Base-by-base conservation (phyloP, 2,888 invertebrate species). In the Euzophera pinguis region DNA sequence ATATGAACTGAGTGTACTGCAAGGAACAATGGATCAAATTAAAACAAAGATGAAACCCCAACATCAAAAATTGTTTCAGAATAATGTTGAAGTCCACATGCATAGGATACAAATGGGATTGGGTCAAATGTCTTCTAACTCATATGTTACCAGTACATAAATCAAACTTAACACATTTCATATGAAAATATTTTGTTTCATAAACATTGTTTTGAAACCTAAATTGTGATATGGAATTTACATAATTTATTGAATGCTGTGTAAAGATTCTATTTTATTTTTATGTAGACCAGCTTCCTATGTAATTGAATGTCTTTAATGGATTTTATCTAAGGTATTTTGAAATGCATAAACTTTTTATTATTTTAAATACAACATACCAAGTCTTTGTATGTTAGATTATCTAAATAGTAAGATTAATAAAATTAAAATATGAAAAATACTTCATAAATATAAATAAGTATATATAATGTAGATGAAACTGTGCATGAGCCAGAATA, bases 11-110 rank as follows among this genome's bases (percentile, higher is more conserved):
- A 95, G 96, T 80, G 96, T 97, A 14, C 88, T 98, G 42, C 96
- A 97, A 84, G 98, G 97, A 14, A 97, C 98, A 38, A 94, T 98
- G 90, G 95, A 95, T 69, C 95, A 97, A 74, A 96, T 98, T 49
- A 96, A 96, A 81, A 92, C 93, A 55, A 94, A 95, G 69, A 81
- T 98, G 52, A 93, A 94, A 63, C 93, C 94, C 1, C 91, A 92
- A 42, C 97, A 97, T 84, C 92, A 95, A 64, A 92, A 92, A 64
- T 90, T 94, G 41, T 97, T 97, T 83, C 95, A 97, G 81, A 96
- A 96, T 80, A 93, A 93, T 78, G 95, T 99, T 5, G 98, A 98
- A 82, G 95, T 97, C 61, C 98, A 97, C 69, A 94, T 98, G 92
- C 96, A 96, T 71, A 95, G 96, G 75, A 96, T 97, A 68, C 95